Evolutionary conservation across 92 coral and sea anemone genomes (phyloP).

Genomic region (Scolanthus callimorphus): DNA sequence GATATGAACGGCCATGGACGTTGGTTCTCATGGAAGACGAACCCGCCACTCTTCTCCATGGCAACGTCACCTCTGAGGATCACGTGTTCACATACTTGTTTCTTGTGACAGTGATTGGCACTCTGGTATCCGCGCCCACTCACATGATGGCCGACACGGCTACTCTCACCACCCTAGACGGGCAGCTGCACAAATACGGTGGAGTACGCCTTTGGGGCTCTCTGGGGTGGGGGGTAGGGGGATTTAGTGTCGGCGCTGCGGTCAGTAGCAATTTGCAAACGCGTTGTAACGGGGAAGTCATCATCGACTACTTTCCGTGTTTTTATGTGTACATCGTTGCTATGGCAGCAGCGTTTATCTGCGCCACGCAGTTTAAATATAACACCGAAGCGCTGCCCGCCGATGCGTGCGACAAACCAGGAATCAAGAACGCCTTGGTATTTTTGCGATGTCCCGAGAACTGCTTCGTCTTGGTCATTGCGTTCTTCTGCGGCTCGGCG

Average conservation of each 20-base stretch:
- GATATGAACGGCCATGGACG: conserved; percentile 10
- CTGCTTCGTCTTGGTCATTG: conserved; percentile 82
- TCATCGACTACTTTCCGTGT: conserved; percentile 77
- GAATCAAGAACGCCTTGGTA: conserved; percentile 48
- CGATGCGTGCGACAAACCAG: conserved; percentile 12
- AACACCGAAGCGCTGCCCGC: neutral
- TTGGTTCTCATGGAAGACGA: conserved; percentile 20
- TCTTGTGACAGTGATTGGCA: conserved; percentile 76
- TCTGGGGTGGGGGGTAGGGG: conserved; percentile 93
- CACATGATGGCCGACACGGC: conserved; percentile 92
- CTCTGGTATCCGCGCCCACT: conserved; percentile 86
- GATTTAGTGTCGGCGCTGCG: conserved; percentile 89
- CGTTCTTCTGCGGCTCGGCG: conserved; percentile 96
- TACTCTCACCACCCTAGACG: conserved; percentile 74
- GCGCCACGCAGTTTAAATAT: conserved; percentile 82
- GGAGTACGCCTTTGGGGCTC: conserved; percentile 93
- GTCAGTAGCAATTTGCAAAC: conserved; percentile 68
- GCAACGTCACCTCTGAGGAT: conserved; percentile 46
- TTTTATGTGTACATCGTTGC: conserved; percentile 83
- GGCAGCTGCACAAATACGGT: conserved; percentile 88
- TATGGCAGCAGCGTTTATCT: conserved; percentile 69
- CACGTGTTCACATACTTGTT: conserved; percentile 67
- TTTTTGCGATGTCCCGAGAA: conserved; percentile 68
- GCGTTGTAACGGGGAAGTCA: conserved; percentile 62
- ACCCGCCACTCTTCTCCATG: conserved; percentile 9